A percentile compares a stretch with the other conserved stretches of the same genome.
Evolutionary conservation across 2,113 vertebrate species (phyloP).

Genomic region (Prochilodus magdalenae): DNA sequence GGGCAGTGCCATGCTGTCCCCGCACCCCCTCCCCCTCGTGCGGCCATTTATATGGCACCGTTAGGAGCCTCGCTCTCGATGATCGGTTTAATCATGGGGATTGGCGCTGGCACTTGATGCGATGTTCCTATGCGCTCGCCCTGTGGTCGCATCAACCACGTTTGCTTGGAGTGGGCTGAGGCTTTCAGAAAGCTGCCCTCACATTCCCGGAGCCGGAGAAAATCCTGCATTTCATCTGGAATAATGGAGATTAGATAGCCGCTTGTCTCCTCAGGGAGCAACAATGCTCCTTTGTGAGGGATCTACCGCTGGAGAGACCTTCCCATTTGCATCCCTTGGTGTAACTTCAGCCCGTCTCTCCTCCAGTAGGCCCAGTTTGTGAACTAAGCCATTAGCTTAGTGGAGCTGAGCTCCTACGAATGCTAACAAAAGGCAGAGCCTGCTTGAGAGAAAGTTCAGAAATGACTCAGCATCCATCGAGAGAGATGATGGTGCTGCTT

Average conservation of each 20-base stretch:
- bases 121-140: constrained; percentile 34
- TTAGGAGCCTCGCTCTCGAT: constrained; percentile 33
- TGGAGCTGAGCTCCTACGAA: not conserved
- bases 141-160: constrained; percentile 34
- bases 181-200: constrained; percentile 25
- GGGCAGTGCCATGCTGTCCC: constrained; percentile 40
- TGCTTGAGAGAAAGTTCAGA: constrained; percentile 45
- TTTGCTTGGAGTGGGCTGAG: constrained; percentile 13
- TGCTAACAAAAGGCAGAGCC: constrained; percentile 24
- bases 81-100: constrained; percentile 49
- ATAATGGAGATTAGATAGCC: constrained; percentile 45
- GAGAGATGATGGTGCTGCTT: constrained; percentile 46
- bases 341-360: too few species aligned
- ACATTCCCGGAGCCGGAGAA: constrained; percentile 41
- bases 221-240: constrained; percentile 54
- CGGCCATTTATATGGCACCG: constrained; percentile 33
- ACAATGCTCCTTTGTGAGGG: constrained; percentile 18
- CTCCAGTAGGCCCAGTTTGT: not conserved
- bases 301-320: constrained; percentile 6
- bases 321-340: not conserved
- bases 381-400: too few species aligned
- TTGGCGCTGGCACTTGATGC: constrained; percentile 45
- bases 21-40: not conserved
- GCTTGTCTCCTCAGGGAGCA: constrained; percentile 21
- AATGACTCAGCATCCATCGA: constrained; percentile 49